Evolutionary conservation across 1,140 invertebrate species (phyloP).

Genomic region (Lordiphosa mommai): DNA sequence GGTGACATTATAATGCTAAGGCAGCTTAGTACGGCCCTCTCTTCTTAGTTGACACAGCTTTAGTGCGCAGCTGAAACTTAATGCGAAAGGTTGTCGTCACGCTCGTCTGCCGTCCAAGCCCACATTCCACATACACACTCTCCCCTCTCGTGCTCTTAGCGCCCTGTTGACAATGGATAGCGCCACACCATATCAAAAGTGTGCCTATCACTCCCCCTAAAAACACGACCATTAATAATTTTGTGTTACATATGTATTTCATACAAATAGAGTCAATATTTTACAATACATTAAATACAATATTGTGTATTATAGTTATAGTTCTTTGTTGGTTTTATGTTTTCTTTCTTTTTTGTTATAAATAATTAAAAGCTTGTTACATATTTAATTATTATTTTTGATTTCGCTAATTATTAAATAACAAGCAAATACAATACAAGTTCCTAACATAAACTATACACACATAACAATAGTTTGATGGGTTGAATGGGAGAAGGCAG

Average conservation of each 20-base stretch:
- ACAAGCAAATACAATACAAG: constrained; percentile 65
- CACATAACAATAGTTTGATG: constrained; percentile 42
- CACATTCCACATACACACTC: too few relatives aligned
- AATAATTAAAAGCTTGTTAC: constrained; percentile 69
- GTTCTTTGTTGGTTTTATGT: constrained; percentile 21
- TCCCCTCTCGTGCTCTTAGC: too few relatives aligned
- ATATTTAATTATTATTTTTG: constrained; percentile 28
- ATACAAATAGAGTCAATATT: constrained; percentile 78
- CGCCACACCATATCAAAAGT: too few relatives aligned
- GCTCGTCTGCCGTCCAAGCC: too few relatives aligned
- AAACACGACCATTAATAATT: constrained; percentile 1
- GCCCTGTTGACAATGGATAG: too few relatives aligned
- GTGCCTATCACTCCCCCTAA: too few relatives aligned
- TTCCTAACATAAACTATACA: constrained; percentile 58
- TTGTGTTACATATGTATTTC: constrained; percentile 72
- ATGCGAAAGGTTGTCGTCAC: too few relatives aligned
- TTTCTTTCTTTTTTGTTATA: constrained; percentile 36
- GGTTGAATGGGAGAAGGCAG: neutral
- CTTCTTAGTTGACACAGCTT: too few relatives aligned
- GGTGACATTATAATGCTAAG: too few relatives aligned
- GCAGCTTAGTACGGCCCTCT: too few relatives aligned
- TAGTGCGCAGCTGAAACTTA: too few relatives aligned
- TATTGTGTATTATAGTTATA: constrained; percentile 59
- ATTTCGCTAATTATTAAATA: constrained; percentile 72
- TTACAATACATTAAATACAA: constrained; percentile 74